Evolutionary conservation across 2,888 invertebrate species (phyloP).

Genomic region (Caenorhabditis doughertyi): DNA sequence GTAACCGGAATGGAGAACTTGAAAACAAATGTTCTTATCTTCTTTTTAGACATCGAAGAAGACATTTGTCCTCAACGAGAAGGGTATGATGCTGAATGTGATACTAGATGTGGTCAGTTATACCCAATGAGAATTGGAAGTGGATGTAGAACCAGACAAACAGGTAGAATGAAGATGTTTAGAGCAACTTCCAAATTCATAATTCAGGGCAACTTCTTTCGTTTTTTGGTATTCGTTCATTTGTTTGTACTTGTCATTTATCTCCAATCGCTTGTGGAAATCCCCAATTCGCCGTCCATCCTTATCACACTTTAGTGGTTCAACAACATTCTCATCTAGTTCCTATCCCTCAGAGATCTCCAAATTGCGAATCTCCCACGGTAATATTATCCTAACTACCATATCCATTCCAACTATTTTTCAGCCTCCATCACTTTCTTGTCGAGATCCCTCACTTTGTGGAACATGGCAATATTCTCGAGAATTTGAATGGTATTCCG

Average conservation of each 20-base stretch:
- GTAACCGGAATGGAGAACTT: too few species aligned
- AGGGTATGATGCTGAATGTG: slow-evolving; percentile 73
- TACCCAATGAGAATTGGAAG: slow-evolving; percentile 67
- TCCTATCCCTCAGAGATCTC: slow-evolving; percentile 38
- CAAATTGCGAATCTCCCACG: slow-evolving; percentile 23
- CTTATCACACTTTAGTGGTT: slow-evolving; percentile 46
- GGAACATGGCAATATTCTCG: slow-evolving; percentile 64
- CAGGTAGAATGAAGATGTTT: too few species aligned
- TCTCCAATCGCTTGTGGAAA: slow-evolving; percentile 66
- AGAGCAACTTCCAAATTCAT: neutral
- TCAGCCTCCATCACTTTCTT: slow-evolving; percentile 38
- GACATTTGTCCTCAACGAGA: slow-evolving; percentile 74
- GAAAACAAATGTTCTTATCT: too few species aligned
- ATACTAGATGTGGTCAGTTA: slow-evolving; percentile 62
- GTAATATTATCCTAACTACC: neutral
- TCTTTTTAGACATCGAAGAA: slow-evolving; percentile 68
- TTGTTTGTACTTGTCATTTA: slow-evolving; percentile 70
- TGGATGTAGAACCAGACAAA: slow-evolving; percentile 66
- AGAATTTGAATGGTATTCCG: slow-evolving; percentile 68
- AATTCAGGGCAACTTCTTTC: slow-evolving; percentile 71
- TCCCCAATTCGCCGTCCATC: slow-evolving; percentile 60
- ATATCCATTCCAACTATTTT: neutral
- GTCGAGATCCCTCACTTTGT: slow-evolving; percentile 52
- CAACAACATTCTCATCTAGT: slow-evolving; percentile 53
- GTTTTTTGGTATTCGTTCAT: slow-evolving; percentile 74